Base-by-base conservation (phyloP, 1,140 invertebrate genomes). In the Aphelenchoides besseyi region DNA sequence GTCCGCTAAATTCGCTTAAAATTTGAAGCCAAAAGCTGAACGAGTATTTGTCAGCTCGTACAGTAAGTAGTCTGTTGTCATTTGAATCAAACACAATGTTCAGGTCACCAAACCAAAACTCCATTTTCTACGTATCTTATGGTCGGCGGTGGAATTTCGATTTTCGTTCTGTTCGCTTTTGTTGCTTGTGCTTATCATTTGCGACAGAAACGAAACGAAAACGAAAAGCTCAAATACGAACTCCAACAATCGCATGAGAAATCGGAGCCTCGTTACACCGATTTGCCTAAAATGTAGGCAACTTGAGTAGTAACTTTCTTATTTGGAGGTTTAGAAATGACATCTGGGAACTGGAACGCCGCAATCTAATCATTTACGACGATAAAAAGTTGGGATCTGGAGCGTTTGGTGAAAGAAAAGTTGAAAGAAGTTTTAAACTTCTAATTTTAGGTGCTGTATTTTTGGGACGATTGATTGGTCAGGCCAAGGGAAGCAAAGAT, bases 351-450 rank as follows among this genome's bases (percentile, higher is more conserved):
- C 36, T 83, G 18, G 83, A 84, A 48, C 62, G 82, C 5, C 61
- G 81, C 35, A 85, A 85, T 53, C 36, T 83, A 16, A 75, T 84
- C 18, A 80, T 83, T 48, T 81, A 83, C 67, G 77, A 85, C 26
- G 83, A 83, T 33, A 77, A 85, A 62, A 79, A 81, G 36, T 72
- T 83, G 0, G 82, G 82, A 16, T 80, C 83, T 1, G 78, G 78
- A n/a, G 77, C 71, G 33, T 80, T 79, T 33, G 5, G 41, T 59
- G 5, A 28, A 33, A 8, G 26, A 28, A 59, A 59, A 28, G 55
- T 33, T 8, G 5, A 8, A 8, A 23, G 5, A 8, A 28, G 5
- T 8, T 59, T 18, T 23, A 59, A 28, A 8, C 1, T 66, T 70
- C 69, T 16, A 36, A 74, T 75, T 3, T 80, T 80, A 67, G 82